Conservation (phyloP, 2,888 invertebrate genomes). For the Catocala sponsa region DNA sequence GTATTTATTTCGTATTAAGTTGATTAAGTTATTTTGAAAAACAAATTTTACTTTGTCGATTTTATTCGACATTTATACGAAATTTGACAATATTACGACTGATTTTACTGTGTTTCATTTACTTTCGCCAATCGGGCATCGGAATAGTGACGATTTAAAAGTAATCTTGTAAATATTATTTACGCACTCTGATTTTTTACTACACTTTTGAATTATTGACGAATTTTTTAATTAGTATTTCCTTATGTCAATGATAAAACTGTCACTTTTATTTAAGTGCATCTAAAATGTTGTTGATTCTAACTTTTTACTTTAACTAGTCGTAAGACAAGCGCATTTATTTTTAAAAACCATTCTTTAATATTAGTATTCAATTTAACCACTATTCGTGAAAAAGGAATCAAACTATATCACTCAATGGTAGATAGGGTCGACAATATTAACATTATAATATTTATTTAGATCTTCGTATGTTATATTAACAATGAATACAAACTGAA, state of each 20-base stretch:
- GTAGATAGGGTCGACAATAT: conserved; percentile 52
- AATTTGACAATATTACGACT: conserved; percentile 70
- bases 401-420: conserved; percentile 41
- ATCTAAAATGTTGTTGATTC: conserved; percentile 49
- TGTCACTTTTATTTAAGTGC: conserved; percentile 39
- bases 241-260: conserved; percentile 37
- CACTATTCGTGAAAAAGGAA: conserved; percentile 31
- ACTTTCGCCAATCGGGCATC: conserved; percentile 36
- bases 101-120: conserved; percentile 61
- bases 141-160: conserved; percentile 26
- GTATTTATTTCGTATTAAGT: conserved; percentile 86
- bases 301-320: conserved; percentile 65
- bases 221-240: conserved; percentile 37
- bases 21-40: conserved; percentile 66
- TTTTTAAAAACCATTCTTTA: conserved; percentile 41
- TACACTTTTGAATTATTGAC: conserved; percentile 36
- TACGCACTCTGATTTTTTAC: conserved; percentile 33
- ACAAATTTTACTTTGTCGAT: conserved; percentile 52
- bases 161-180: conserved; percentile 38
- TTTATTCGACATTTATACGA: conserved; percentile 58
- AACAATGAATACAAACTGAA: conserved; percentile 16
- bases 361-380: conserved; percentile 33
- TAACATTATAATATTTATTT: conserved; percentile 36
- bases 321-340: conserved; percentile 71
- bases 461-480: conserved; percentile 21